Conservation (phyloP, 2,113 vertebrate genomes). For the Prolemur simus region DNA sequence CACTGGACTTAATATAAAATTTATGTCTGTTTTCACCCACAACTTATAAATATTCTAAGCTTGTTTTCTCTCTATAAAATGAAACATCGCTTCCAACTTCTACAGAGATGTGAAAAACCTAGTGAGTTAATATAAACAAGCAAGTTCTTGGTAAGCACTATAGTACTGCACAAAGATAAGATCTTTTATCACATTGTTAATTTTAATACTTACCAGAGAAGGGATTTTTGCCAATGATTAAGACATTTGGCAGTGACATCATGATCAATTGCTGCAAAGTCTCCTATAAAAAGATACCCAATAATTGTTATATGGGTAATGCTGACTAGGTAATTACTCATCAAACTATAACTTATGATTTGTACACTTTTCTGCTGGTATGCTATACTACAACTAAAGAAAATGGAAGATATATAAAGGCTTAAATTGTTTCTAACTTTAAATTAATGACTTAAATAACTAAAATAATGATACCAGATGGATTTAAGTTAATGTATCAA, state of each 20-base stretch:
- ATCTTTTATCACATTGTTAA: background rate
- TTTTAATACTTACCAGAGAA: constrained; percentile 90
- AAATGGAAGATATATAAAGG: background rate
- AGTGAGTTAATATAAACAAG: background rate
- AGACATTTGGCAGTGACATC: constrained; percentile 97
- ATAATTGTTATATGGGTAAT: background rate
- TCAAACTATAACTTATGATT: constrained; percentile 4
- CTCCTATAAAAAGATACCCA: constrained; percentile 87
- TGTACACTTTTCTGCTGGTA: background rate
- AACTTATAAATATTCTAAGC: constrained; percentile 8
- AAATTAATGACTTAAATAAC: constrained; percentile 42
- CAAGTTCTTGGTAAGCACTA: constrained; percentile 7
- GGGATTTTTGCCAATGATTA: constrained; percentile 94
- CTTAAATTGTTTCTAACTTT: background rate
- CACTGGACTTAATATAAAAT: background rate
- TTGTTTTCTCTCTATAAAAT: background rate
- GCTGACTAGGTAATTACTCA: background rate
- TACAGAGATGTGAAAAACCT: background rate
- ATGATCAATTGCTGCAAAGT: constrained; percentile 96
- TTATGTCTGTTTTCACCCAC: background rate
- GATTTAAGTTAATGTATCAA: background rate
- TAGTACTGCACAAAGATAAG: background rate
- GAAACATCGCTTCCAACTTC: constrained; percentile 7
- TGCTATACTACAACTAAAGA: background rate
- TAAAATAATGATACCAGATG: constrained; percentile 1